A percentile compares a stretch with the other conserved stretches of the same genome.
Evolutionary conservation across 1,140 invertebrate species (phyloP).

Genomic region (Vanessa atalanta): DNA sequence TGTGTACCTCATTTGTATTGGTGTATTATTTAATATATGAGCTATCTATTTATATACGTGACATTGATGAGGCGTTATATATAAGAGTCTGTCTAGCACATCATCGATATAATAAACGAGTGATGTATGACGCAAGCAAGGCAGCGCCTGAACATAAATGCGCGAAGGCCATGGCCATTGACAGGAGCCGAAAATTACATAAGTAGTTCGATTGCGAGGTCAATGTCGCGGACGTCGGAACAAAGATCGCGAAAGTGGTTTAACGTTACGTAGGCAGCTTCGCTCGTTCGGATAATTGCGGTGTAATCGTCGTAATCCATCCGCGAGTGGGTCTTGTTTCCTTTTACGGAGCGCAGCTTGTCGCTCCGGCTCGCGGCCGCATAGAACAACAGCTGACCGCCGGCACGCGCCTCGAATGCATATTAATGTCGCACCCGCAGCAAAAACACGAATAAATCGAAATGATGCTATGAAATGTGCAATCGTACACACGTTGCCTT

Average conservation of each 20-base stretch:
- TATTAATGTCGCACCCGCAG: slow-evolving; percentile 69
- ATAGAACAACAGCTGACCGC: slow-evolving; percentile 77
- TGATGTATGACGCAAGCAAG: slow-evolving; percentile 31
- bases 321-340: slow-evolving; percentile 65
- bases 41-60: background rate
- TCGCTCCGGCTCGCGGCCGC: slow-evolving; percentile 54
- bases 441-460: slow-evolving; percentile 73
- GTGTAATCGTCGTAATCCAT: slow-evolving; percentile 76
- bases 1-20: no score
- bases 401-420: slow-evolving; percentile 72
- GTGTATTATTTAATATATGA: background rate
- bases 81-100: background rate
- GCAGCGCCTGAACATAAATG: slow-evolving; percentile 35
- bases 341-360: slow-evolving; percentile 76
- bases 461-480: slow-evolving; percentile 45
- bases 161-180: slow-evolving; percentile 51
- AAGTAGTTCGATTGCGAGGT: slow-evolving; percentile 56
- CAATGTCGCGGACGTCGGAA: slow-evolving; percentile 65
- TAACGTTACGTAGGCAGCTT: slow-evolving; percentile 55
- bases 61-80: background rate
- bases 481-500: slow-evolving; percentile 30
- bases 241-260: slow-evolving; percentile 77
- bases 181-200: slow-evolving; percentile 69
- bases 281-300: slow-evolving; percentile 68
- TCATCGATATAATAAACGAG: slow-evolving; percentile 16